Conservation (phyloP, 1,140 invertebrate genomes). For the Wiebesia pumilae region DNA sequence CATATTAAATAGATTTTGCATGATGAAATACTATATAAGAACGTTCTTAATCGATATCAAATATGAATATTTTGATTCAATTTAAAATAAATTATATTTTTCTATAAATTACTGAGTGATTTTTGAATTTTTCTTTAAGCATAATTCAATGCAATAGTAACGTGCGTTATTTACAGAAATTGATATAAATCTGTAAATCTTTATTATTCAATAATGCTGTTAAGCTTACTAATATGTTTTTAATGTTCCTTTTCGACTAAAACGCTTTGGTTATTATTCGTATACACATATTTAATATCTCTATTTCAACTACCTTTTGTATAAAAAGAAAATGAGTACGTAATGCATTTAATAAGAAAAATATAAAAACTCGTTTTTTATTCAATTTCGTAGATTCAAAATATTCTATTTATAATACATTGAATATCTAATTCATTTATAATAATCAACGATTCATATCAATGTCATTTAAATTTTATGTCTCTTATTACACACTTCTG, state of each 20-base stretch:
- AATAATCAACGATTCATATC: not conserved
- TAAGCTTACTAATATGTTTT: not conserved
- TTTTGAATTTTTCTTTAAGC: not conserved
- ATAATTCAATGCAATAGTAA: not conserved
- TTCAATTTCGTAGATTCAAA: not conserved
- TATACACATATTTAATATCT: not conserved
- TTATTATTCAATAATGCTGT: not conserved
- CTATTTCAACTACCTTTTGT: not conserved
- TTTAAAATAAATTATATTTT: not conserved
- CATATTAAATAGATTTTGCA: not conserved
- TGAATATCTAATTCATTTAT: not conserved
- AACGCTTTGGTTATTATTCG: not conserved
- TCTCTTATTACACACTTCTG: not conserved
- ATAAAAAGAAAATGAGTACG: not conserved
- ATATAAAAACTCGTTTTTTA: not conserved
- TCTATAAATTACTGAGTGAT: not conserved
- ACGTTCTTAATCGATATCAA: not conserved
- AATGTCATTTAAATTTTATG: constrained; percentile 13
- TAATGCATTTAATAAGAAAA: not conserved
- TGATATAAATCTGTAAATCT: not conserved
- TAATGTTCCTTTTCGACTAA: not conserved
- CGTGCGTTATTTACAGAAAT: not conserved
- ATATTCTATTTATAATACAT: not conserved
- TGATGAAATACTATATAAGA: not conserved
- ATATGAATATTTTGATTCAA: not conserved